Conservation (phyloP, 2,113 vertebrate species). For the Ancistrus triradiatus region DNA sequence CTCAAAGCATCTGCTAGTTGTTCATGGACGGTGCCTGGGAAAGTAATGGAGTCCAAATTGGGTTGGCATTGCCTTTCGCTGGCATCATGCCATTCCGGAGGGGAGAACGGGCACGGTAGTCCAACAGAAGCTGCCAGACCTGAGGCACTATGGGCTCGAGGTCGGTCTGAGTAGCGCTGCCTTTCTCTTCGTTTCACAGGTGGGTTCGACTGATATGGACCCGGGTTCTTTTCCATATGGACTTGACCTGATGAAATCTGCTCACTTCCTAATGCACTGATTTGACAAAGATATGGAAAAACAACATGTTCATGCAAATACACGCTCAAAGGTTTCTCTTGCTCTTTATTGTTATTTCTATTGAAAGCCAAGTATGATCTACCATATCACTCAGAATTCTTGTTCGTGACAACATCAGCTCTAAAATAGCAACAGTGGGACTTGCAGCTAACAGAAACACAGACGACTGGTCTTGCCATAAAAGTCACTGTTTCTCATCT, state of each 20-base stretch:
- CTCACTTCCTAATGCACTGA: constrained; percentile 28
- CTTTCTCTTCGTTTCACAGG: constrained; percentile 53
- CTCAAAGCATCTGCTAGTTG: constrained; percentile 38
- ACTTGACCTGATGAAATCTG: constrained; percentile 1
- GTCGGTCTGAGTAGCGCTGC: constrained; percentile 54
- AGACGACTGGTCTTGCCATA: constrained; percentile 35
- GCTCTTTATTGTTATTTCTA: too few species aligned
- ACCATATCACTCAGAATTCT: constrained; percentile 14
- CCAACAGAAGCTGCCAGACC: constrained; percentile 69
- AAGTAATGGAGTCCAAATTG: constrained; percentile 55
- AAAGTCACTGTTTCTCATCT: constrained; percentile 24
- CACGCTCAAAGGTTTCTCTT: too few species aligned
- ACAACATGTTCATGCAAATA: constrained; percentile 12
- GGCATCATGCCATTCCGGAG: constrained; percentile 44
- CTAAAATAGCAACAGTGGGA: constrained; percentile 31
- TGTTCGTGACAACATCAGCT: constrained; percentile 9
- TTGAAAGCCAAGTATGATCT: too few species aligned
- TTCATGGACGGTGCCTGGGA: constrained; percentile 43
- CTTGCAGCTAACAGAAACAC: constrained; percentile 10
- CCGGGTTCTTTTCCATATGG: constrained; percentile 5
- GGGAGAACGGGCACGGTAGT: constrained; percentile 60
- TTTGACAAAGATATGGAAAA: constrained; percentile 23
- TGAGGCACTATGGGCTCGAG: constrained; percentile 54
- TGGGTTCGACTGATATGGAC: constrained; percentile 26
- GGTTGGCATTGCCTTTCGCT: constrained; percentile 49